Base-by-base conservation (phyloP, 1,140 invertebrate genomes). In the Idris sp. region DNA sequence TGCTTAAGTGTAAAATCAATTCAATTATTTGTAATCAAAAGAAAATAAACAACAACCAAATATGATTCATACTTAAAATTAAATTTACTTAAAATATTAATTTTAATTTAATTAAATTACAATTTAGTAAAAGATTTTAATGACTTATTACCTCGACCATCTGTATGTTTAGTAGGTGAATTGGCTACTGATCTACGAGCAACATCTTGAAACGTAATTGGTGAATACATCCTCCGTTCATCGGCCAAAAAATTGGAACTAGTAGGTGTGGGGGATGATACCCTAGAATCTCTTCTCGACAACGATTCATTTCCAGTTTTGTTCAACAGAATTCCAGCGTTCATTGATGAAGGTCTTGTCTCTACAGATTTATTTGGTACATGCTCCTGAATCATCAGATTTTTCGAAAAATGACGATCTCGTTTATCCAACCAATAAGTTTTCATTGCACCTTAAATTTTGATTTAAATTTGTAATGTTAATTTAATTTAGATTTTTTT, bases 381-480 rank as follows among this genome's bases (percentile, higher is more conserved):
- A 25, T 25, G 22, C 22, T 25, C 22, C 3, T 81, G 81, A 35
- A 82, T 84, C 0, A 79, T 68, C 4, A 86, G 81, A 2, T 80
- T 81, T 43, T 88, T 84, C 13, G 90, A 74, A 0, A 87, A 88
- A 14, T 93, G 86, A 14, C 89, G 89, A 76, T 92, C 91, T 38
- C 91, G 89, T 41, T 90, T 91, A 83, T 91, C 90, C 22, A 98
- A 83, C 96, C 96, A 98, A 81, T 95, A 98, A 0, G 97, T 98
- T 81, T 95, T 96, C 96, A 98, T 97, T 25, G 90, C 88, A 19
- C 95, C 95, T 25, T 3, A 25, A 25, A 6, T 22, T 22, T 22
- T 6, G 19, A 22, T 22, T 22, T 2, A 4, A 22, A 22, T 22
- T 22, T 6, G 2, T 22, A 22, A 2, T 22, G 6, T 22, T 2